These are phyloP conservation scores for Notarius quadriscutis DNA, from an alignment of 2,113 vertebrate genomes.

Conservation along the genomic window DNA sequence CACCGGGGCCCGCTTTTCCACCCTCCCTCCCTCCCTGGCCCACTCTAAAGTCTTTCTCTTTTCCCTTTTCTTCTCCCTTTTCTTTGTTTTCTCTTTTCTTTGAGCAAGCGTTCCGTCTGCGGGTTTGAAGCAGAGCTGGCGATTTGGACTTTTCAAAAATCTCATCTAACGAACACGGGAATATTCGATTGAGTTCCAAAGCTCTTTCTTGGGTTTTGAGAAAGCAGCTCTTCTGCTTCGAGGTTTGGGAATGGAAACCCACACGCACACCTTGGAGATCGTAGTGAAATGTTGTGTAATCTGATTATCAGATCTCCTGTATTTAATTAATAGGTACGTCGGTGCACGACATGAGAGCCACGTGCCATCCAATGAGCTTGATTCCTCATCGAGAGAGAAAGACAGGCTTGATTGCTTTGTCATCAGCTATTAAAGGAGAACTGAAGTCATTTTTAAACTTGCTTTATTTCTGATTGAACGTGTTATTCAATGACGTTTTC, in stretches of 20 bases:
- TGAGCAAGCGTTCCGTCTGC: conserved; percentile 20
- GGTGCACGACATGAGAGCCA: neutral
- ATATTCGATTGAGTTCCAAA: conserved; percentile 14
- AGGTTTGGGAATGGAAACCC: neutral
- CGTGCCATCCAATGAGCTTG: neutral
- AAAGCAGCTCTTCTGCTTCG: neutral
- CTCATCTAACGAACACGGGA: conserved; percentile 31
- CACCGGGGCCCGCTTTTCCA: conserved; percentile 26
- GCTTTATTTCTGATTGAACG: no score
- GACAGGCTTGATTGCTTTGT: neutral
- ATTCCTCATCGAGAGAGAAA: neutral
- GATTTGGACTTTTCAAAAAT: conserved; percentile 18
- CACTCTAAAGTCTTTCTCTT: conserved; percentile 25
- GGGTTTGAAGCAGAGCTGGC: conserved; percentile 23
- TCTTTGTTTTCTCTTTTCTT: conserved; percentile 42
- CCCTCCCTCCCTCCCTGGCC: neutral
- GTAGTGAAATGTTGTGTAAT: neutral
- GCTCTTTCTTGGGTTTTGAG: neutral
- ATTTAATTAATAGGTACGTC: neutral
- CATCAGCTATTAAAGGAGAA: neutral
- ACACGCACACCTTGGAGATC: no score
- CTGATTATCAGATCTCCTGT: neutral
- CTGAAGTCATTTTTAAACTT: no score
- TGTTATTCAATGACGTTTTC: no score
- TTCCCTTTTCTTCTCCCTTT: conserved; percentile 3